These are phyloP conservation scores for Hypsopygia costalis DNA, from an alignment of 2,888 invertebrate species.

Conservation along the genomic window DNA sequence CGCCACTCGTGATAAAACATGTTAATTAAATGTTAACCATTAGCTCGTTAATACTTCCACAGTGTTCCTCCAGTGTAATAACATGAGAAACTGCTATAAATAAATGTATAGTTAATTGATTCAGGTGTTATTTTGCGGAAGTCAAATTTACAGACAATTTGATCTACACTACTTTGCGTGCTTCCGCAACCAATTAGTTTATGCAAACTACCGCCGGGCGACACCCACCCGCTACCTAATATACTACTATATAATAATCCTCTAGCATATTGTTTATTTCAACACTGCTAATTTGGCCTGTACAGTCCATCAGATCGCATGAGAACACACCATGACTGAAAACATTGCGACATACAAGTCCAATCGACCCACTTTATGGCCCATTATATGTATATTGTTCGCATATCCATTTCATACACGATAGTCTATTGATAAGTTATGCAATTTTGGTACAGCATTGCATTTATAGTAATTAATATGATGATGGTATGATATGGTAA, in stretches of 20 bases:
- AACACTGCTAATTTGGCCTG: not conserved
- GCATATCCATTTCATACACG: not conserved
- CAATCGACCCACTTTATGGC: slow-evolving; percentile 3
- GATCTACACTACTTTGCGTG: no score
- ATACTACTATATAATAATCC: no score
- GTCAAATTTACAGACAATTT: no score
- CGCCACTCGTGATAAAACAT: slow-evolving; percentile 5
- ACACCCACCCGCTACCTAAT: no score
- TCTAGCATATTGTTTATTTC: not conserved
- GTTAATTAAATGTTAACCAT: slow-evolving; percentile 9
- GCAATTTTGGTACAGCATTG: not conserved
- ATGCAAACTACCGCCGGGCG: no score
- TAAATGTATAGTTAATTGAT: no score
- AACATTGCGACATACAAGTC: slow-evolving; percentile 1
- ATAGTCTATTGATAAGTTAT: slow-evolving; percentile 4
- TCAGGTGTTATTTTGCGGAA: no score
- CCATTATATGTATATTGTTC: slow-evolving; percentile 1
- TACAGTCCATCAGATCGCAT: not conserved
- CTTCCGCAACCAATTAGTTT: no score
- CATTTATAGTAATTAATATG: not conserved
- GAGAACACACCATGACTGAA: slow-evolving; percentile 3
- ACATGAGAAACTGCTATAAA: no score
- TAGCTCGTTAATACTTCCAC: not conserved
- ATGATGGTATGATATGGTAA: no score
- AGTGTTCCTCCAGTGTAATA: no score